A percentile compares a stretch with the other conserved stretches of the same genome.
phyloP scores from a whole-genome alignment of 2,797 vertebrate species.

The Distichodus sexfasciatus region DNA sequence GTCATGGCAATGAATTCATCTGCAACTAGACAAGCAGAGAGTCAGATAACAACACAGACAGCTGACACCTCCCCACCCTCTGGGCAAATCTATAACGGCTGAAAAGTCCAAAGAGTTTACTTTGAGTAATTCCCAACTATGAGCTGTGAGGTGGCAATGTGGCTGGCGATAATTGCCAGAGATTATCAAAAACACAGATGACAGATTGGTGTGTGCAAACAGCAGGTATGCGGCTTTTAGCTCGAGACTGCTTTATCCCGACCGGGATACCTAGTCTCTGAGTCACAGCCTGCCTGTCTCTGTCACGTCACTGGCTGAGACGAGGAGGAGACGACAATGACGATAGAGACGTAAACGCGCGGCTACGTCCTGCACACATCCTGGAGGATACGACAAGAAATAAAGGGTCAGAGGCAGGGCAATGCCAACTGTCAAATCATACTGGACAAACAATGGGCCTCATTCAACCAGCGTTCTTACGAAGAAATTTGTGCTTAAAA shows the following conservation, averaged over 20 bases:
- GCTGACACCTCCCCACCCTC: background rate
- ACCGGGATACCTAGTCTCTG: slow-evolving; percentile 44
- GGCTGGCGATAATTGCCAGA: slow-evolving; percentile 25
- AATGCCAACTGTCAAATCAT: slow-evolving; percentile 44
- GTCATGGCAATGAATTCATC: background rate
- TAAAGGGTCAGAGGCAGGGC: slow-evolving; percentile 25
- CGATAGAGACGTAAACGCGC: slow-evolving; percentile 16
- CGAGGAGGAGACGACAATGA: background rate
- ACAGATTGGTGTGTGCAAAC: slow-evolving; percentile 50
- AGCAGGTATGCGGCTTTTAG: slow-evolving; percentile 39
- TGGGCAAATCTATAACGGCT: slow-evolving; percentile 12
- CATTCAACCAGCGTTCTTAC: too few relatives aligned
- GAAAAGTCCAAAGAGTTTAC: background rate
- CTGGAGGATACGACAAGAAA: background rate
- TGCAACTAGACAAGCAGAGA: background rate
- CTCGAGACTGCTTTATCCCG: slow-evolving; percentile 42
- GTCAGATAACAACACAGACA: background rate
- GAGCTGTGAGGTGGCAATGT: slow-evolving; percentile 17
- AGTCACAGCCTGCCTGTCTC: slow-evolving; percentile 55
- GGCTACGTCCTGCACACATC: slow-evolving; percentile 29
- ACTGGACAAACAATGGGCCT: slow-evolving; percentile 6
- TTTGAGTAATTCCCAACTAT: slow-evolving; percentile 46
- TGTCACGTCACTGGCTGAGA: slow-evolving; percentile 21
- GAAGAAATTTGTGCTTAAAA: too few relatives aligned
- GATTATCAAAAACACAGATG: slow-evolving; percentile 22